phyloP scores from a whole-genome alignment of 2,888 invertebrate species.

The Julus scandinavius region DNA sequence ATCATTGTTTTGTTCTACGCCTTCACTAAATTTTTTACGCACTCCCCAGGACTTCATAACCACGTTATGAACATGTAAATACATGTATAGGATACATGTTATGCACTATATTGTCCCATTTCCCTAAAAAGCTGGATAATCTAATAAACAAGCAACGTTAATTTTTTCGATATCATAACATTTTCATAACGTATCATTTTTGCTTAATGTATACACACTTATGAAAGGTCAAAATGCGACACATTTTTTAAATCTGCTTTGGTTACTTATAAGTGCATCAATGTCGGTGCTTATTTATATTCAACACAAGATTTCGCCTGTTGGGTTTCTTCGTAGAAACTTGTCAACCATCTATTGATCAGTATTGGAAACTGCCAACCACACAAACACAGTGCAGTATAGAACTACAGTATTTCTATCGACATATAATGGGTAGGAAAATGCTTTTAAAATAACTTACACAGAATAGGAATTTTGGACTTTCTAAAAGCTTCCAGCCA shows the following conservation, averaged over 20 bases:
- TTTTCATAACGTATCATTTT: neutral
- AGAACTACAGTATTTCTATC: neutral
- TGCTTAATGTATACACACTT: neutral
- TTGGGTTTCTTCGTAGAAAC: neutral
- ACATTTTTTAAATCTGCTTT: conserved; percentile 6
- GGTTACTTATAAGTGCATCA: conserved; percentile 28
- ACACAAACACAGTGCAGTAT: neutral
- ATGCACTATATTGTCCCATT: neutral
- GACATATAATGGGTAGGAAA: neutral
- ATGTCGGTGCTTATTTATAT: conserved; percentile 15
- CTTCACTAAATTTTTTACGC: too few relatives aligned
- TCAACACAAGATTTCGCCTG: neutral
- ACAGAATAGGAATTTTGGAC: neutral
- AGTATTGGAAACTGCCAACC: neutral
- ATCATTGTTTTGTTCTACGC: too few relatives aligned
- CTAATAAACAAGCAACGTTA: neutral
- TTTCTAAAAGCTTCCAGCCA: neutral
- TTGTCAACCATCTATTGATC: conserved; percentile 22
- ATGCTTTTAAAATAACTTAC: conserved; percentile 20
- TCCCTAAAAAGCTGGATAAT: neutral
- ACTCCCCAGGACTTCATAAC: too few relatives aligned
- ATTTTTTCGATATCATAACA: neutral
- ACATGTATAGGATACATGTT: too few relatives aligned
- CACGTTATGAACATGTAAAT: too few relatives aligned
- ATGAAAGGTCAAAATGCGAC: neutral